Conservation (phyloP, 2,888 invertebrate species). For the Zootermopsis nevadensis region DNA sequence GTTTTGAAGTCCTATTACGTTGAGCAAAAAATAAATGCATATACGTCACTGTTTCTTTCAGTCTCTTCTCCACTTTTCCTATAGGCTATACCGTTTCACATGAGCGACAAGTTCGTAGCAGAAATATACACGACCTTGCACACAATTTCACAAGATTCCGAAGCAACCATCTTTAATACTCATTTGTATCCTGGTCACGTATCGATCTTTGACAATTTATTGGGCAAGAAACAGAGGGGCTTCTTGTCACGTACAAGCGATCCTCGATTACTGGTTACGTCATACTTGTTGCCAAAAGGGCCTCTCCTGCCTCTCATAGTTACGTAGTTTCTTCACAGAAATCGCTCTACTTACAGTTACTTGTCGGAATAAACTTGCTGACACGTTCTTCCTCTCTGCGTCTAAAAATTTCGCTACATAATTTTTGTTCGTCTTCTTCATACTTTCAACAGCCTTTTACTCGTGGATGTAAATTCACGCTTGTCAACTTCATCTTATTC, state of each 20-base stretch:
- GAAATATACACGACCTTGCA: background rate
- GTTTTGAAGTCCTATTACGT: too few relatives aligned
- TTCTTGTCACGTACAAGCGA: background rate
- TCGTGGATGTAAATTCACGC: too few relatives aligned
- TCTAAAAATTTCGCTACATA: background rate
- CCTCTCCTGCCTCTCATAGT: background rate
- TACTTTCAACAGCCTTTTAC: too few relatives aligned
- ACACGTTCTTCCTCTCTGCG: background rate
- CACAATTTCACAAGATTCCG: conserved; percentile 13
- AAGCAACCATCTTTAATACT: background rate
- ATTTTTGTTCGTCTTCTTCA: background rate
- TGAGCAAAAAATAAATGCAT: background rate
- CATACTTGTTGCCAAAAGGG: background rate
- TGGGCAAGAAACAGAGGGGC: background rate
- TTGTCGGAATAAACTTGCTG: background rate
- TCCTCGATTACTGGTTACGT: conserved; percentile 5
- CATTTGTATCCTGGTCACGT: conserved; percentile 9
- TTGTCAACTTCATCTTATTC: too few relatives aligned
- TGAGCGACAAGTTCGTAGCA: background rate
- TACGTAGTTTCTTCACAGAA: background rate
- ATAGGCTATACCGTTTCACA: background rate
- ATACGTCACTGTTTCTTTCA: background rate
- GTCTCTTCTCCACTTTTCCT: background rate
- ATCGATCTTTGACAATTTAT: background rate
- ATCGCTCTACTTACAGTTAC: background rate